Conservation (phyloP, 1,140 invertebrate genomes). For the Brachionus plicatilis region DNA sequence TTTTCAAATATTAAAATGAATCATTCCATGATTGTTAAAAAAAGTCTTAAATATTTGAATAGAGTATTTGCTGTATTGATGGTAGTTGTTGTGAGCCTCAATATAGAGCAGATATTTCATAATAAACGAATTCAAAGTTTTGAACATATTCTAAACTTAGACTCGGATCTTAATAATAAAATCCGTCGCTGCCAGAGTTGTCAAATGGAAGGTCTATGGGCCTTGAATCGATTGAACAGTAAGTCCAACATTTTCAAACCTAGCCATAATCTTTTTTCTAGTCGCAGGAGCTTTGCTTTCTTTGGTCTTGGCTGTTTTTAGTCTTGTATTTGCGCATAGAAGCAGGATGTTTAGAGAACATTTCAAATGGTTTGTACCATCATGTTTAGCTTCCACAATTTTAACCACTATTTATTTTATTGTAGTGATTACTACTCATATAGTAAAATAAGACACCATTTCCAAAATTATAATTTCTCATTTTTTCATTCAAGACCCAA, state of each 20-base stretch:
- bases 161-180: neutral
- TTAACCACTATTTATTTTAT: neutral
- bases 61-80: slow-evolving; percentile 22
- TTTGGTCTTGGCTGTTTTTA: neutral
- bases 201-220: neutral
- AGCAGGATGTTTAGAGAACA: neutral
- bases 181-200: neutral
- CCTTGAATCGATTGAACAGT: slow-evolving; percentile 20
- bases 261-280: neutral
- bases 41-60: neutral
- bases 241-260: neutral
- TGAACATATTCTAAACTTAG: neutral
- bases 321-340: neutral
- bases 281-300: slow-evolving; percentile 15
- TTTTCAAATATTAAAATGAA: slow-evolving; percentile 2
- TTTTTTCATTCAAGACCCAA: neutral
- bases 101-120: slow-evolving; percentile 39
- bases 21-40: neutral
- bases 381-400: neutral
- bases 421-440: neutral
- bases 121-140: neutral
- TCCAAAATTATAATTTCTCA: too few species aligned
- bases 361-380: neutral
- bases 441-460: neutral
- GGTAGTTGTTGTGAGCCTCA: slow-evolving; percentile 10